Percentiles rank a stretch among this genome's conserved stretches.
phyloP scores from a whole-genome alignment of 2,113 vertebrate species.

The Podarcis cretensis region DNA sequence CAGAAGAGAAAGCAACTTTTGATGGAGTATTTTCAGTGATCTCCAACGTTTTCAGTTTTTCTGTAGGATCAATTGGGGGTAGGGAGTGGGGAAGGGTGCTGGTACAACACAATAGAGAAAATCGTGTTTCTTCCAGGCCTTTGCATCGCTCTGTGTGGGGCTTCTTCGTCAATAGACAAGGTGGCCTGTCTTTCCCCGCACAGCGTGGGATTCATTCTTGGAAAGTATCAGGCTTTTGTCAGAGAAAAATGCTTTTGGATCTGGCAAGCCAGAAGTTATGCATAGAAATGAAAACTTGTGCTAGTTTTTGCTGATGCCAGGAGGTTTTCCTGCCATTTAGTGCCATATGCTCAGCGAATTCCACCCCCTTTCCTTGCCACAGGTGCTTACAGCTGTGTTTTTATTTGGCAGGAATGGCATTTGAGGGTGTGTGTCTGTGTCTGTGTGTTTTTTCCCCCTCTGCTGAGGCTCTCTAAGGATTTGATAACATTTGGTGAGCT shows the following conservation, averaged over 20 bases:
- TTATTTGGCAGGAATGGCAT: constrained; percentile 47
- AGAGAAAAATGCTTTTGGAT: constrained; percentile 1
- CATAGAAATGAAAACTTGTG: constrained; percentile 53
- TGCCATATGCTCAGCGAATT: constrained; percentile 65
- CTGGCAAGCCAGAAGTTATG: constrained; percentile 54
- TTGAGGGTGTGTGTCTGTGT: too few species aligned
- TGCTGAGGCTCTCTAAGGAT: constrained; percentile 56
- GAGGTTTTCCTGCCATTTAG: constrained; percentile 50
- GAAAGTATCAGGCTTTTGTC: not conserved
- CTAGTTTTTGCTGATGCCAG: constrained; percentile 59
- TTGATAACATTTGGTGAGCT: constrained; percentile 39
- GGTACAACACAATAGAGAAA: not conserved
- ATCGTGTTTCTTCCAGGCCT: not conserved
- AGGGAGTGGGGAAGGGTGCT: too few species aligned
- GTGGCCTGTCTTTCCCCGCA: too few species aligned
- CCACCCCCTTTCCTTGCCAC: constrained; percentile 55
- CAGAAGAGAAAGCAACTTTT: too few species aligned
- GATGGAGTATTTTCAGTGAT: too few species aligned
- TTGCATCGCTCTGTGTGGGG: too few species aligned
- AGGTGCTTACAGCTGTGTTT: constrained; percentile 66
- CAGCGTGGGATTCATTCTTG: not conserved
- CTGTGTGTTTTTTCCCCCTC: too few species aligned
- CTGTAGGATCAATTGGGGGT: too few species aligned
- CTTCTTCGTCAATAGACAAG: not conserved
- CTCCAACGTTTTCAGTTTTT: too few species aligned